Base-by-base conservation (phyloP, 2,113 vertebrate species). In the Aegithalos caudatus region DNA sequence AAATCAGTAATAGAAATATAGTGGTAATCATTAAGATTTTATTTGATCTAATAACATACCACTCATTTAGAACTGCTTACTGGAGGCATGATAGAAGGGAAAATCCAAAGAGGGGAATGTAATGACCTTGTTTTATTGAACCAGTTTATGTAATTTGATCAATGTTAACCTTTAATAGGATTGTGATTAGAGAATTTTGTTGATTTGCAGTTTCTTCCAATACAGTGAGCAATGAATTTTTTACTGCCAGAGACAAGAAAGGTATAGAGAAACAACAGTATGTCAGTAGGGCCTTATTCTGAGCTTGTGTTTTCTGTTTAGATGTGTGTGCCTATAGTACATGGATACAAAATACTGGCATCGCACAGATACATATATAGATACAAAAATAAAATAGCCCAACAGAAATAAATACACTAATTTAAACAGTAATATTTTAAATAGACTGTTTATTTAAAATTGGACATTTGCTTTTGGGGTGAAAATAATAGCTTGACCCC, bases 111-210 rank as follows among this genome's bases (percentile, higher is more conserved):
- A 86, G 19, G 23, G 23, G 94, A 85, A 83, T 82, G 38, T 94
- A 89, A 96, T 91, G 90, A 93, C 92, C 74, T 95, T 96, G 81
- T 86, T 95, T 86, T 91, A 94, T 97, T 91, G 96, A 96, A 90
- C 89, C 31, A 82, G 51, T 92, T 93, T 93, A 95, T 89, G 38
- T 95, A 96, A 94, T 95, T 95, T 95, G 88, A 96, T 97, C 95
- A 92, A 93, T 97, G 64, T 80, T 90, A 83, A 90, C 42, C 60
- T 97, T 92, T 94, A 96, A 88, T 93, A 81, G 81, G 25, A 78
- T 87, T 81, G 56, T 77, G 73, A 92, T 92, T 93, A 86, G 60
- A 86, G 50, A 95, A 66, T 84, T 96, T 96, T 76, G 76, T 88
- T 91, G 86, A 48, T 65, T 93, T 89, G 70, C 54, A 86, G 62